Conservation (phyloP, 2,888 invertebrate species). For the Platycheirus rosarum region DNA sequence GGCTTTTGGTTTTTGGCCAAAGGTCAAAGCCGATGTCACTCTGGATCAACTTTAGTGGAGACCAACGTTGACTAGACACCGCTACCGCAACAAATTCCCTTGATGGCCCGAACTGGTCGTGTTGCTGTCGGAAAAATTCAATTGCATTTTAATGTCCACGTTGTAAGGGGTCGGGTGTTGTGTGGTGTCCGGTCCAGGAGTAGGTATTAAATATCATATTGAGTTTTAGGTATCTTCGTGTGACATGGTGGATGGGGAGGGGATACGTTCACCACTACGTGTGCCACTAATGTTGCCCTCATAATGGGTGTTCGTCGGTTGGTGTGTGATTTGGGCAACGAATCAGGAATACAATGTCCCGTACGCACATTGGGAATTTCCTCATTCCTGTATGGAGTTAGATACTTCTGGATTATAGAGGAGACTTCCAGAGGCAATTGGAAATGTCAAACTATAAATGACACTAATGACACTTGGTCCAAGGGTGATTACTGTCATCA, state of each 20-base stretch:
- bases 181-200: not conserved
- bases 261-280: conserved; percentile 21
- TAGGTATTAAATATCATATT: conserved; percentile 22
- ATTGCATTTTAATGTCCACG: conserved; percentile 66
- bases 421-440: conserved; percentile 47
- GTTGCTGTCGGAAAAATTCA: conserved; percentile 41
- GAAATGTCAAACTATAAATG: conserved; percentile 60
- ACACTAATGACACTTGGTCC: conserved; percentile 38
- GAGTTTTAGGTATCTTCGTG: conserved; percentile 3
- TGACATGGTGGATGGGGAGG: not conserved
- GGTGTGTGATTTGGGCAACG: conserved; percentile 22
- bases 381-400: conserved; percentile 15
- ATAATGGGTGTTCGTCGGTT: conserved; percentile 55
- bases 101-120: conserved; percentile 7
- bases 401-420: conserved; percentile 41
- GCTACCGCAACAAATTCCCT: conserved; percentile 62
- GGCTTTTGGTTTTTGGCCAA: conserved; percentile 56
- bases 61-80: conserved; percentile 43
- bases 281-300: conserved; percentile 58
- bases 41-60: conserved; percentile 16
- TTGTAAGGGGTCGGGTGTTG: conserved; percentile 19
- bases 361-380: conserved; percentile 8
- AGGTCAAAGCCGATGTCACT: conserved; percentile 69
- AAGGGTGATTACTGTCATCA: conserved; percentile 53
- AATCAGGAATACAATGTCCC: conserved; percentile 12